Conservation (phyloP, 1,140 invertebrate species). For the Probaryconus sp. region DNA sequence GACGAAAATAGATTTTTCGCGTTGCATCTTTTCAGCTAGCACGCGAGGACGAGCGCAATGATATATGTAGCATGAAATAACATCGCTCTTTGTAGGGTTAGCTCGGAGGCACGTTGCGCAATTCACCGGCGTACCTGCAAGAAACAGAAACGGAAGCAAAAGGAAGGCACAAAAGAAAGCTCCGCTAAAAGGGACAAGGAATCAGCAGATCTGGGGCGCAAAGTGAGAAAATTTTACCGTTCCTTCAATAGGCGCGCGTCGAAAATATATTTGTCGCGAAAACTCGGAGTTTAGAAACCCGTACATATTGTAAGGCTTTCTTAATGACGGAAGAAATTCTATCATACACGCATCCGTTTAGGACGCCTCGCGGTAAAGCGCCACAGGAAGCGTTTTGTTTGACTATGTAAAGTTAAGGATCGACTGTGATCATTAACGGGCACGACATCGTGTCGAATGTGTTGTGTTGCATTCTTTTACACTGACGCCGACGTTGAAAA, state of each 20-base stretch:
- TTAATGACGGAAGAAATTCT: conserved; percentile 78
- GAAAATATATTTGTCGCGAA: conserved; percentile 54
- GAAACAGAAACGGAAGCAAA: conserved; percentile 51
- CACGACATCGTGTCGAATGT: conserved; percentile 59
- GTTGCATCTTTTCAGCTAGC: conserved; percentile 42
- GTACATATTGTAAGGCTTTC: conserved; percentile 75
- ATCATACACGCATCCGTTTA: conserved; percentile 75
- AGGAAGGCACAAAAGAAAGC: conserved; percentile 45
- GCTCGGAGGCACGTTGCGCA: conserved; percentile 37
- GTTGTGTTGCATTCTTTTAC: conserved; percentile 57
- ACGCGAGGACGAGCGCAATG: conserved; percentile 11
- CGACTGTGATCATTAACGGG: conserved; percentile 66
- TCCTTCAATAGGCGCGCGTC: conserved; percentile 68
- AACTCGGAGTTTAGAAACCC: conserved; percentile 70
- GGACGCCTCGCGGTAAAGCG: conserved; percentile 58
- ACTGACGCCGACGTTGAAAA: conserved; percentile 9
- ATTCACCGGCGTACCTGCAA: conserved; percentile 49
- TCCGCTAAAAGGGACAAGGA: conserved; percentile 62
- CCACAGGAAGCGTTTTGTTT: conserved; percentile 72
- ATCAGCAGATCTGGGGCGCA: conserved; percentile 64
- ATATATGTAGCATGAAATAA: conserved; percentile 44
- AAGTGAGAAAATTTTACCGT: conserved; percentile 69
- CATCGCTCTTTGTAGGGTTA: conserved; percentile 43
- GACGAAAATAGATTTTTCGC: conserved; percentile 44
- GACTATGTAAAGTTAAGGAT: conserved; percentile 60